A percentile compares a stretch with the other conserved stretches of the same genome.
phyloP scores from a whole-genome alignment of 2,888 invertebrate genomes.

The Loripinus fragilis region DNA sequence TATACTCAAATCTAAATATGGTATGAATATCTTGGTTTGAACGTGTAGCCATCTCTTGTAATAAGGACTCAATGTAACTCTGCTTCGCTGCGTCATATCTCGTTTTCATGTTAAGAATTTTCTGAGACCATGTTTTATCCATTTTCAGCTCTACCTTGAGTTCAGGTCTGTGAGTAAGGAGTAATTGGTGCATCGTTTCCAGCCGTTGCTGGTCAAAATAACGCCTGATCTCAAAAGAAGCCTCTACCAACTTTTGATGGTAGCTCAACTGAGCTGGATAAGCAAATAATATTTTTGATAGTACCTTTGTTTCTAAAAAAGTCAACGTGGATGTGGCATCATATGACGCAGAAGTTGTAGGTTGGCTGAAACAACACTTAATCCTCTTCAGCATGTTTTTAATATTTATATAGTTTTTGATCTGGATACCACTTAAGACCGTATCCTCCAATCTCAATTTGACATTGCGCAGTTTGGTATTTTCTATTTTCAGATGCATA shows the following conservation, averaged over 20 bases:
- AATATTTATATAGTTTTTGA: background rate
- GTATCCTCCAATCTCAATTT: background rate
- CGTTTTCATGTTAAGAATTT: background rate
- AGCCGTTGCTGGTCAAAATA: background rate
- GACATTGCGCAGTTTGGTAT: background rate
- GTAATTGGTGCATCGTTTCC: background rate
- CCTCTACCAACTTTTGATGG: background rate
- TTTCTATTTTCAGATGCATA: slow-evolving; percentile 62
- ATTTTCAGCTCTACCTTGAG: background rate
- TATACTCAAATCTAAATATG: no score
- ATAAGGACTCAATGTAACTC: background rate
- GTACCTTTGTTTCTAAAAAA: no score
- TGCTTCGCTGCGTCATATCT: background rate
- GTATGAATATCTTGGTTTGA: no score
- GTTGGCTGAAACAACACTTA: background rate
- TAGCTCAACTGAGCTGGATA: no score
- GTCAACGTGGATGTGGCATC: background rate
- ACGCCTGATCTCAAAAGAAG: background rate
- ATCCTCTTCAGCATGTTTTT: background rate
- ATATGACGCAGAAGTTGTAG: no score
- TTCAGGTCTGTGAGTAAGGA: background rate
- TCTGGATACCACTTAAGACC: background rate
- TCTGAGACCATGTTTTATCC: background rate
- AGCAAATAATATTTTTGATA: background rate
- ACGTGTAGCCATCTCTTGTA: background rate